Percentiles rank a stretch among this genome's conserved stretches.
These are phyloP conservation scores for Motacilla alba DNA, from an alignment of 2,113 vertebrate genomes.

Conservation along the genomic window DNA sequence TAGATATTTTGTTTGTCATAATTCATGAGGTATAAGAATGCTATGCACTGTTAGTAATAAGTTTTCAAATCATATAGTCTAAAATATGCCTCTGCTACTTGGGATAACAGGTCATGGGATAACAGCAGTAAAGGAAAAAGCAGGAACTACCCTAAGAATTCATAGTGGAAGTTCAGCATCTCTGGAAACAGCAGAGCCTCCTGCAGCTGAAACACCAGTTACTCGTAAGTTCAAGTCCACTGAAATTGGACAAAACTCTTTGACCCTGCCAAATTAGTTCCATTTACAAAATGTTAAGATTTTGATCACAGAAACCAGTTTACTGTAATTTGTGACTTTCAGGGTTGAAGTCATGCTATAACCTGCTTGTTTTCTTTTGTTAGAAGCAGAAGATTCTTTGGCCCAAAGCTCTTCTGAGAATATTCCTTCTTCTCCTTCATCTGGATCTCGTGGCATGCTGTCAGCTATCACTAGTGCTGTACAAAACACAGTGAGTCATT, in stretches of 20 bases:
- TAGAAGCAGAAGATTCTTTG: conserved; percentile 25
- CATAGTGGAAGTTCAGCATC: conserved; percentile 71
- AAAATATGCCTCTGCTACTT: background rate
- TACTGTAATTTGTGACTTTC: background rate
- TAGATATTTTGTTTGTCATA: background rate
- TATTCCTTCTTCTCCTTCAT: conserved; percentile 41
- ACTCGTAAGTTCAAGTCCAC: background rate
- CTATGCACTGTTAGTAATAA: background rate
- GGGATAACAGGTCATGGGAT: conserved; percentile 83
- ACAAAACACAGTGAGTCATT: conserved; percentile 88
- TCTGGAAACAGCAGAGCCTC: conserved; percentile 71
- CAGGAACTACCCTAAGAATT: conserved; percentile 84
- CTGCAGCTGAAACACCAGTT: conserved; percentile 29
- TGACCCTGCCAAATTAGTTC: background rate
- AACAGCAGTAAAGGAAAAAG: conserved; percentile 90
- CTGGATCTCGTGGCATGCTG: conserved; percentile 82
- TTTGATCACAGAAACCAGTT: background rate
- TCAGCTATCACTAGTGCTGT: conserved; percentile 87
- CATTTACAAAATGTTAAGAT: background rate
- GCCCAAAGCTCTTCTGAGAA: conserved; percentile 35
- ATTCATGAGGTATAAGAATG: background rate
- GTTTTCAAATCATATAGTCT: background rate
- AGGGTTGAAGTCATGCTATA: background rate
- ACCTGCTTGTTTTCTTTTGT: background rate
- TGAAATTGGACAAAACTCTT: background rate